phyloP scores from a whole-genome alignment of 1,140 invertebrate genomes.

The Chironomus tepperi region DNA sequence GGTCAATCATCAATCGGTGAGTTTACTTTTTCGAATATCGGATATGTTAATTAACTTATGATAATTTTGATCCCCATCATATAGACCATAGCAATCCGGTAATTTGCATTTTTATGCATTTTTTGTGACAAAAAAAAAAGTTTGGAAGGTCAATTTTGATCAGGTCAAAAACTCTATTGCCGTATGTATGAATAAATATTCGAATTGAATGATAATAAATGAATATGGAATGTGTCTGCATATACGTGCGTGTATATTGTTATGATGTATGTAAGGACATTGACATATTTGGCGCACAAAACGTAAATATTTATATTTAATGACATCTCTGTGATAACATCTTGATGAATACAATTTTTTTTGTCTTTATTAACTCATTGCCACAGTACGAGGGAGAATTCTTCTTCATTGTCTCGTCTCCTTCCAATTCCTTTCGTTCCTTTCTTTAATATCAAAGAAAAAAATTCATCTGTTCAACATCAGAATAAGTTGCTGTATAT shows the following conservation, averaged over 20 bases:
- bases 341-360: background rate
- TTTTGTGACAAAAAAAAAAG: background rate
- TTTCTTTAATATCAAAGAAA: background rate
- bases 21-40: background rate
- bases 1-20: background rate
- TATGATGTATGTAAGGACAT: background rate
- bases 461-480: background rate
- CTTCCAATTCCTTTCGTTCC: background rate
- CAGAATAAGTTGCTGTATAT: too few relatives aligned
- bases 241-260: background rate
- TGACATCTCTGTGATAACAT: background rate
- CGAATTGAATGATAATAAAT: background rate
- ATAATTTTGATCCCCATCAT: background rate
- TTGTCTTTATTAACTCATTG: background rate
- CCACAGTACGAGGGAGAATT: background rate
- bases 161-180: background rate
- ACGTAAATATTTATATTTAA: constrained; percentile 10
- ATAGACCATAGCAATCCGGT: background rate
- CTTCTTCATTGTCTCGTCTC: background rate
- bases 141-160: background rate
- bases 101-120: background rate
- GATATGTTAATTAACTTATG: background rate
- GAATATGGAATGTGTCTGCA: background rate
- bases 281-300: background rate
- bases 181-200: background rate